phyloP scores from a whole-genome alignment of 2,113 vertebrate genomes.

The Solea senegalensis region DNA sequence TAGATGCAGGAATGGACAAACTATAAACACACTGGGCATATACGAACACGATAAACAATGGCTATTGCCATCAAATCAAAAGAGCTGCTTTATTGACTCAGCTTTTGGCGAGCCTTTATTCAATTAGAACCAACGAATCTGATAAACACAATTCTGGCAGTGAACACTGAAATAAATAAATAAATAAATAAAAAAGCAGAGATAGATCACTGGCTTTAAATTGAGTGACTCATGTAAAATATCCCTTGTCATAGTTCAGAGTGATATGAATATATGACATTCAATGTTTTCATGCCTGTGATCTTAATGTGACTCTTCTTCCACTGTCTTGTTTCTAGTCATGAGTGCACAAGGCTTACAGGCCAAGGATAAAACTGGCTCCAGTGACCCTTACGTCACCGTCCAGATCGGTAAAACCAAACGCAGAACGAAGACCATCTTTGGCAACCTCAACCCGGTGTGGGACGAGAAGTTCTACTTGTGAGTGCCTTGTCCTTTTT shows the following conservation, averaged over 20 bases:
- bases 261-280: too few relatives aligned
- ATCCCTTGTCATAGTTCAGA: not conserved
- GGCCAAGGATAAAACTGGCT: conserved; percentile 98
- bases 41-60: conserved; percentile 6
- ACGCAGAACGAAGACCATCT: conserved; percentile 96
- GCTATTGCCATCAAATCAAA: conserved; percentile 19
- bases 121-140: not conserved
- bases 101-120: conserved; percentile 12
- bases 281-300: not conserved
- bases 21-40: conserved; percentile 8
- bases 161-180: not conserved
- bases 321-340: conserved; percentile 78
- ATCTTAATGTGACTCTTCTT: not conserved
- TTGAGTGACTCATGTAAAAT: not conserved
- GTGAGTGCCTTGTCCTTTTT: conserved; percentile 79
- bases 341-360: conserved; percentile 97
- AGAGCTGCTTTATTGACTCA: conserved; percentile 20
- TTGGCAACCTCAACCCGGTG: conserved; percentile 96
- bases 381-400: conserved; percentile 97
- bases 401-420: conserved; percentile 99
- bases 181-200: not conserved
- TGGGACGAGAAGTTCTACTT: conserved; percentile 99
- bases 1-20: conserved; percentile 20
- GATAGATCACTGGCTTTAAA: not conserved
- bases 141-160: not conserved